Percentiles rank a stretch among this genome's conserved stretches.
Evolutionary conservation across 2,797 vertebrate species (phyloP).

Genomic region (Lepidocolaptes lacrymiger): DNA sequence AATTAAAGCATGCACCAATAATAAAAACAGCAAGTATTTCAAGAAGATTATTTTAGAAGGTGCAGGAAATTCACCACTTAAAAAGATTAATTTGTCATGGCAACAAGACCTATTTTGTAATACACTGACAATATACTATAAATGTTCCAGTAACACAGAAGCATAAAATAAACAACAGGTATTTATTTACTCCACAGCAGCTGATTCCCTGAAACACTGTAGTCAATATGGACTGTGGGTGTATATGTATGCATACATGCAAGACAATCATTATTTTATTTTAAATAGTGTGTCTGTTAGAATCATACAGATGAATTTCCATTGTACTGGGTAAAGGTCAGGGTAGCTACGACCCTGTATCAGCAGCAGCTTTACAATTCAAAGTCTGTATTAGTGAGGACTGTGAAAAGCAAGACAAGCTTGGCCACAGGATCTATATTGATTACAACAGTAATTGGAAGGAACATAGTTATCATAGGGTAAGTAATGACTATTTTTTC

Average conservation of each 20-base stretch:
- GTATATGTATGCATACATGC: not conserved
- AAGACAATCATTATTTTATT: conserved; percentile 15
- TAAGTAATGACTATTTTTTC: conserved; percentile 59
- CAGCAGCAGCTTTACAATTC: conserved; percentile 55
- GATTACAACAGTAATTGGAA: conserved; percentile 66
- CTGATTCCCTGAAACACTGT: not conserved
- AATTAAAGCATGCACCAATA: conserved; percentile 67
- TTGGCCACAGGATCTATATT: conserved; percentile 62
- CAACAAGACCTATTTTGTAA: conserved; percentile 29
- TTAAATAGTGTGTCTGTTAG: conserved; percentile 28
- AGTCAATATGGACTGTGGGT: not conserved
- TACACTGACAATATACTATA: not conserved
- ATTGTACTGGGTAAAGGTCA: conserved; percentile 42
- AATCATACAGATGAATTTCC: conserved; percentile 37
- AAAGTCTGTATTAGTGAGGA: conserved; percentile 38
- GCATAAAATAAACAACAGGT: conserved; percentile 21
- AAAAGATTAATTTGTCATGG: conserved; percentile 48
- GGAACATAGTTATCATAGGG: conserved; percentile 57
- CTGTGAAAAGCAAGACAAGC: conserved; percentile 56
- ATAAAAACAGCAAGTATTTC: conserved; percentile 62
- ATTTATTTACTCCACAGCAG: conserved; percentile 15
- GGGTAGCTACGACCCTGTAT: conserved; percentile 28
- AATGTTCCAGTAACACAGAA: conserved; percentile 25
- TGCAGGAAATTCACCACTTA: conserved; percentile 28
- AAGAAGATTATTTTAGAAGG: conserved; percentile 48